These are phyloP conservation scores for Brenthis hecate DNA, from an alignment of 2,888 invertebrate genomes.

Conservation along the genomic window DNA sequence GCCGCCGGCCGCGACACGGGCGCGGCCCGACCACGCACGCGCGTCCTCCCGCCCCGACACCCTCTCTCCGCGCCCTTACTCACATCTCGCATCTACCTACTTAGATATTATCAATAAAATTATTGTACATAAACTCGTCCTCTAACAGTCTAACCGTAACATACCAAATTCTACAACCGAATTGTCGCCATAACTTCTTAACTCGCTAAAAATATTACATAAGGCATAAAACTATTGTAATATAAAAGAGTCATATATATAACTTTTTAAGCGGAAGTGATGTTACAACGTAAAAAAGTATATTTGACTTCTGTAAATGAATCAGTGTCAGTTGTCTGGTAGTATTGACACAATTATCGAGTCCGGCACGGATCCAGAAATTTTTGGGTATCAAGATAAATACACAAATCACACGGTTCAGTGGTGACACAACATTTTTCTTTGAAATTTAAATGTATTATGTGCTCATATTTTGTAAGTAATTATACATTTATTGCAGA, in stretches of 20 bases:
- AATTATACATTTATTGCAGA: not conserved
- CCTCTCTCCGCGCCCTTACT: constrained; percentile 56
- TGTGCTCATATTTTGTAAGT: not conserved
- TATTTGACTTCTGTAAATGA: constrained; percentile 5
- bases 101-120: constrained; percentile 81
- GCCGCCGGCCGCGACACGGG: constrained; percentile 45
- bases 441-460: not conserved
- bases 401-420: constrained; percentile 47
- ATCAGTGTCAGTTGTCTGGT: constrained; percentile 24
- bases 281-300: not conserved
- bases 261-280: not conserved
- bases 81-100: constrained; percentile 75
- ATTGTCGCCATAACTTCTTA: not conserved
- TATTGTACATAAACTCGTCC: constrained; percentile 73
- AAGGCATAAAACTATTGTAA: not conserved
- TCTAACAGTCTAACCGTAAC: constrained; percentile 6
- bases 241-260: not conserved
- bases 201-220: not conserved
- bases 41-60: constrained; percentile 43
- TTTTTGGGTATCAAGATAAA: constrained; percentile 46
- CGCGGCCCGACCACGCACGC: constrained; percentile 70
- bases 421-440: constrained; percentile 31
- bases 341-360: constrained; percentile 39
- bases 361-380: constrained; percentile 53
- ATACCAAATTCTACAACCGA: constrained; percentile 1